Percentiles rank a stretch among this genome's conserved stretches.
These are phyloP conservation scores for Chironex yamaguchii DNA, from an alignment of 30 jellyfish, hydroid and myxozoan genomes.

Conservation along the genomic window DNA sequence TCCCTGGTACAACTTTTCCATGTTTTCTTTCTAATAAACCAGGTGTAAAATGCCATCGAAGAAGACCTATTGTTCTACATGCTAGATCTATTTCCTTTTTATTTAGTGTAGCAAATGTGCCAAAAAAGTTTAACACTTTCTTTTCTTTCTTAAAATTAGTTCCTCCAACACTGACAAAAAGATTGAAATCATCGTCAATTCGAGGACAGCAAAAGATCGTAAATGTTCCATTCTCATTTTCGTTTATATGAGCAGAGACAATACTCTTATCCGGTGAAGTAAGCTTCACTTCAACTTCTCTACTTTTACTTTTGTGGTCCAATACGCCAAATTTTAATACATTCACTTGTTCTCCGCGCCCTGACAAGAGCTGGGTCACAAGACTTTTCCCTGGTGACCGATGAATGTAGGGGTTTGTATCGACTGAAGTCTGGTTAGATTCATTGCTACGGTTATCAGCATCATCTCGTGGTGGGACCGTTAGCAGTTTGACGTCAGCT, in stretches of 20 bases:
- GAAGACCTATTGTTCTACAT: slow-evolving; percentile 89
- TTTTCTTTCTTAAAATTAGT: slow-evolving; percentile 72
- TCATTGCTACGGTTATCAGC: background rate
- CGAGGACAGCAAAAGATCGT: slow-evolving; percentile 93
- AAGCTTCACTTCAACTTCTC: slow-evolving; percentile 75
- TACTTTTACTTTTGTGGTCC: slow-evolving; percentile 62
- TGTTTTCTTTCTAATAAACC: slow-evolving; percentile 82
- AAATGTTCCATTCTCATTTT: slow-evolving; percentile 87
- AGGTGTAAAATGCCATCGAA: slow-evolving; percentile 99
- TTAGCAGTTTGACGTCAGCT: background rate
- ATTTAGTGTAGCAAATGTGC: slow-evolving; percentile 79
- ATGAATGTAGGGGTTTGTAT: background rate
- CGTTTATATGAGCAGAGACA: slow-evolving; percentile 95
- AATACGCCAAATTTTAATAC: slow-evolving; percentile 47
- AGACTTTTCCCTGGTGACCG: background rate
- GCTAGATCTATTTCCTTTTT: slow-evolving; percentile 90
- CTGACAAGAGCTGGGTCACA: slow-evolving; percentile 59
- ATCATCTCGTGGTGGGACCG: background rate
- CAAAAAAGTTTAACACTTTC: slow-evolving; percentile 83
- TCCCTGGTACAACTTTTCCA: slow-evolving; percentile 50
- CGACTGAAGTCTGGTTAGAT: background rate
- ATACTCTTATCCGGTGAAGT: slow-evolving; percentile 94
- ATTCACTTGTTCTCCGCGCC: slow-evolving; percentile 69
- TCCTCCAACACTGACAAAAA: slow-evolving; percentile 82
- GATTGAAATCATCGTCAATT: slow-evolving; percentile 77